These are phyloP conservation scores for Leptothorax acervorum DNA, from an alignment of 2,888 invertebrate genomes.

Conservation along the genomic window DNA sequence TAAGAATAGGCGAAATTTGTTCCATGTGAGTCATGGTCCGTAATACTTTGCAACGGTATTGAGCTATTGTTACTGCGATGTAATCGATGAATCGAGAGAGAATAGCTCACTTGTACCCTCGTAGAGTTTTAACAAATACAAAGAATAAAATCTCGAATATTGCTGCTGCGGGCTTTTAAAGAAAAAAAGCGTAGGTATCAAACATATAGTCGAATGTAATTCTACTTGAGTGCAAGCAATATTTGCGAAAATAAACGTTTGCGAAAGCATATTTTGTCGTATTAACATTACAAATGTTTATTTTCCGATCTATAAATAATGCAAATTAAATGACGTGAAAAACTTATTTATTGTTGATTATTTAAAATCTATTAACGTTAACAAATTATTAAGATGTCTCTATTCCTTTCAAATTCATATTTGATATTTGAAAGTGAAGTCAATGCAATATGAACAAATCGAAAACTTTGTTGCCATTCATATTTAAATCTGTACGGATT, in stretches of 20 bases:
- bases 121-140: constrained; percentile 37
- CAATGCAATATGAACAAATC: background rate
- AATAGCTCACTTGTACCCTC: constrained; percentile 7
- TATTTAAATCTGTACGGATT: background rate
- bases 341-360: background rate
- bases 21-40: constrained; percentile 46
- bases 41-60: constrained; percentile 51
- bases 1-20: constrained; percentile 57
- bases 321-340: background rate
- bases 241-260: background rate
- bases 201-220: background rate
- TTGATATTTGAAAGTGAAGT: background rate
- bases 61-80: constrained; percentile 51
- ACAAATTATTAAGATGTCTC: background rate
- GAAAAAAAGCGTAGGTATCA: background rate
- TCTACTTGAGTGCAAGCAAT: background rate
- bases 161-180: background rate
- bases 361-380: background rate
- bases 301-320: background rate
- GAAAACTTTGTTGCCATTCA: background rate
- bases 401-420: background rate
- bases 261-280: background rate
- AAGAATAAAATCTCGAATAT: constrained; percentile 22
- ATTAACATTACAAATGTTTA: background rate
- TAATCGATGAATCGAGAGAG: constrained; percentile 47